These are phyloP conservation scores for Oenanthe melanoleuca DNA, from an alignment of 2,113 vertebrate genomes.

Conservation along the genomic window DNA sequence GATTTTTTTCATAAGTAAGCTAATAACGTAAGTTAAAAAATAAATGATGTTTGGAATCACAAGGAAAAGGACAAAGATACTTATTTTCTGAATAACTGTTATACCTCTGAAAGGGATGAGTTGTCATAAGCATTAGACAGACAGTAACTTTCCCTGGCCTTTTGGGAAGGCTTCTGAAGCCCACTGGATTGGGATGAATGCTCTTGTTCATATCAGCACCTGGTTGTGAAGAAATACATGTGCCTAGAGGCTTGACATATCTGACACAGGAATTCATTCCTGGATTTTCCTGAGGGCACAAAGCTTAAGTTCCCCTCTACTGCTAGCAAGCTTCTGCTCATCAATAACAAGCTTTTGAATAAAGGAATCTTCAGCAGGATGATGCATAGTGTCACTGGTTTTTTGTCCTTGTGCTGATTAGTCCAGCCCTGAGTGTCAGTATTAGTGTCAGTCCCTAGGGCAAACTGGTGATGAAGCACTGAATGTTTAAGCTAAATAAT, in stretches of 20 bases:
- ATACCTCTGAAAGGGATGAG: neutral
- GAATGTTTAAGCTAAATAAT: slow-evolving; percentile 12
- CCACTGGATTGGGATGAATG: neutral
- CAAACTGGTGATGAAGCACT: neutral
- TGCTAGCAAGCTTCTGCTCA: neutral
- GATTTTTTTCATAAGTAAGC: neutral
- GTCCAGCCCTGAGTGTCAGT: neutral
- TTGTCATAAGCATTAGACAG: neutral
- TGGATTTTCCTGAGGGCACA: neutral
- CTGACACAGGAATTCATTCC: neutral
- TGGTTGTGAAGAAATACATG: neutral
- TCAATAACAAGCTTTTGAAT: neutral
- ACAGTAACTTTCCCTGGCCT: neutral
- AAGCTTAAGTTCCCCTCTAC: neutral
- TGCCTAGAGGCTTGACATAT: neutral
- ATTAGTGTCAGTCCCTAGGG: slow-evolving; percentile 1
- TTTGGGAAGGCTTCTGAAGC: neutral
- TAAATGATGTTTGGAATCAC: neutral
- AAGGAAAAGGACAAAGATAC: neutral
- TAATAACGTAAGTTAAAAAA: neutral
- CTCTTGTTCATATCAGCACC: neutral
- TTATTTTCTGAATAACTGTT: neutral
- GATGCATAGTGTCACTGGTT: neutral
- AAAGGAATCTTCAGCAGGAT: neutral
- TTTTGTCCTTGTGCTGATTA: slow-evolving; percentile 8